Conservation (phyloP, 92 coral and sea anemone species). For the Zoanthus sansibaricus region DNA sequence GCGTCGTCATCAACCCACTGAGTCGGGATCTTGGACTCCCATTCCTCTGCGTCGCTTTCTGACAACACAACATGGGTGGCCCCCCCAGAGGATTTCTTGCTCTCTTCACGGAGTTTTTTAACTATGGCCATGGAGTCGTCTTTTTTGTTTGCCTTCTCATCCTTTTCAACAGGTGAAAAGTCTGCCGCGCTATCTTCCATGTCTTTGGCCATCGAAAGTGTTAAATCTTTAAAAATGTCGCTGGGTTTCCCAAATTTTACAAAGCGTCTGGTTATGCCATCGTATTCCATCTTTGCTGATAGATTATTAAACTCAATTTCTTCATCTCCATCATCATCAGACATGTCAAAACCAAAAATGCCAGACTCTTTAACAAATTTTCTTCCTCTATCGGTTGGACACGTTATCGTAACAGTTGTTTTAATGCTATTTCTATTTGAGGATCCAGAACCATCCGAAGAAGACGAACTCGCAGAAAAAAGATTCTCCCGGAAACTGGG, state of each 20-base stretch:
- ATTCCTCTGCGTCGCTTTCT: slow-evolving; percentile 56
- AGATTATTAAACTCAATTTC: not conserved
- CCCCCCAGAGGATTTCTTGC: slow-evolving; percentile 40
- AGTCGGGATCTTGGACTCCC: slow-evolving; percentile 24
- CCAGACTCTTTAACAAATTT: not conserved
- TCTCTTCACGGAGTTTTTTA: slow-evolving; percentile 38
- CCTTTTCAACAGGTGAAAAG: not conserved
- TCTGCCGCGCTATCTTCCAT: not conserved
- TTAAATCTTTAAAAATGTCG: not conserved
- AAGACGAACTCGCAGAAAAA: not conserved
- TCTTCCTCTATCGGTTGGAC: not conserved
- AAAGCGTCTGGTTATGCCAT: not conserved
- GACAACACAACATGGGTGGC: slow-evolving; percentile 15
- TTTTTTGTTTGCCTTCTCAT: slow-evolving; percentile 5
- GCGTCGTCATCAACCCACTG: slow-evolving; percentile 29
- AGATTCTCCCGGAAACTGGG: not conserved
- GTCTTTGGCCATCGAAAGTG: not conserved
- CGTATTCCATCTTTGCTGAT: not conserved
- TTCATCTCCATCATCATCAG: slow-evolving; percentile 8
- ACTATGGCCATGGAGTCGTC: slow-evolving; percentile 16
- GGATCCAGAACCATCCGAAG: not conserved
- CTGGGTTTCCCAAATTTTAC: slow-evolving; percentile 13
- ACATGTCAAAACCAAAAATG: not conserved
- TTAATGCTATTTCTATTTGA: not conserved
- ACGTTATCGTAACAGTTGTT: not conserved